Conservation (phyloP, 2,797 vertebrate genomes). For the Chanos chanos region DNA sequence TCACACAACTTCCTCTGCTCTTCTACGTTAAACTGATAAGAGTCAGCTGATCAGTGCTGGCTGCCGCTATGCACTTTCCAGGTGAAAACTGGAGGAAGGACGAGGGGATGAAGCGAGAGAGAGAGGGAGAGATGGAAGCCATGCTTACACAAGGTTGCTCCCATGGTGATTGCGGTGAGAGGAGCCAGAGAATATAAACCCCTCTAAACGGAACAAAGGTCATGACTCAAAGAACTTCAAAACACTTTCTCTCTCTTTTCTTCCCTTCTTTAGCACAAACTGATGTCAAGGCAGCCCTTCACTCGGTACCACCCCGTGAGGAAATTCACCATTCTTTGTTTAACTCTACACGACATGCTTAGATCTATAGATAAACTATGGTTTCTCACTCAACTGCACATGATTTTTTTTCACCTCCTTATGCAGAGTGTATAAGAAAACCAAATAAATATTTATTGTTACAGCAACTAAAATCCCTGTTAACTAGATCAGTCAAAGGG, state of each 20-base stretch:
- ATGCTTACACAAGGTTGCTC: slow-evolving; percentile 27
- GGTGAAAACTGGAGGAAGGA: slow-evolving; percentile 4
- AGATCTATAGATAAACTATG: too few relatives aligned
- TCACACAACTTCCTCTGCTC: too few relatives aligned
- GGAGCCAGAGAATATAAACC: slow-evolving; percentile 53
- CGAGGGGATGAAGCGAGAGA: background rate
- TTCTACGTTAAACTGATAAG: too few relatives aligned
- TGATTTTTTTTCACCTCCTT: too few relatives aligned
- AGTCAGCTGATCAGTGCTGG: too few relatives aligned
- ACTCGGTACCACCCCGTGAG: too few relatives aligned
- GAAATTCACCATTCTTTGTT: slow-evolving; percentile 2
- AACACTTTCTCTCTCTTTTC: slow-evolving; percentile 32
- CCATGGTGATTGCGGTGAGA: slow-evolving; percentile 47
- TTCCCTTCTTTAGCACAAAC: slow-evolving; percentile 47
- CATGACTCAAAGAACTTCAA: slow-evolving; percentile 64
- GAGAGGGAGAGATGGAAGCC: background rate
- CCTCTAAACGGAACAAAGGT: slow-evolving; percentile 64
- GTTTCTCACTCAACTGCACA: too few relatives aligned
- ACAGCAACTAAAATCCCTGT: too few relatives aligned
- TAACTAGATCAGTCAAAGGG: too few relatives aligned
- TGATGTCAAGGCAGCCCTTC: slow-evolving; percentile 49
- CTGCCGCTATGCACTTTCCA: slow-evolving; percentile 8
- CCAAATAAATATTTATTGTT: too few relatives aligned
- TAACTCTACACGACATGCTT: slow-evolving; percentile 1
- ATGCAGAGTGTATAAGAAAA: too few relatives aligned